Percentiles rank a stretch among this genome's conserved stretches.
Evolutionary conservation across 2,888 invertebrate species (phyloP).

Genomic region (Selenia dentaria): DNA sequence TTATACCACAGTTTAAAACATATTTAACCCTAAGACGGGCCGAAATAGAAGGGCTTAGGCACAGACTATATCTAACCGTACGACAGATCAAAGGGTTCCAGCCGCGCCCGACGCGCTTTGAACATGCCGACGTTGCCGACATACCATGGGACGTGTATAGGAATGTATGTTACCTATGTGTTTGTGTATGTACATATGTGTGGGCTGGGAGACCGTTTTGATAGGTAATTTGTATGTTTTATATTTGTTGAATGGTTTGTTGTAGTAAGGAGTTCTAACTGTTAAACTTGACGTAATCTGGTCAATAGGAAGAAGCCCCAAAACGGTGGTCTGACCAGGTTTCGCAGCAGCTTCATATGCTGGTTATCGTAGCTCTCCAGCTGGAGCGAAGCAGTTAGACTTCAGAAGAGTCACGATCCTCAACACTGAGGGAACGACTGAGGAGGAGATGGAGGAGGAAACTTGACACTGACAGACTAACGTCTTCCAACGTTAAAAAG

Average conservation of each 20-base stretch:
- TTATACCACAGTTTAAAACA: conserved; percentile 25
- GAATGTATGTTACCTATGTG: conserved; percentile 35
- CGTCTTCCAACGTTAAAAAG: too few species aligned
- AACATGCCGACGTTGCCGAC: conserved; percentile 53
- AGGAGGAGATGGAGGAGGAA: too few species aligned
- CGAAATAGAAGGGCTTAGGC: conserved; percentile 58
- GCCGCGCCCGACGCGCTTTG: conserved; percentile 51
- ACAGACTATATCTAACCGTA: conserved; percentile 42
- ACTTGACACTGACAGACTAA: too few species aligned
- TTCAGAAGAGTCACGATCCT: too few species aligned
- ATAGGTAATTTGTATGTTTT: conserved; percentile 23
- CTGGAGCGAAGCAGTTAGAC: too few species aligned
- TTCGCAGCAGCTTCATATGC: too few species aligned
- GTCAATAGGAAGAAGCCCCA: too few species aligned
- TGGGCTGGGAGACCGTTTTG: conserved; percentile 26
- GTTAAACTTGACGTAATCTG: too few species aligned
- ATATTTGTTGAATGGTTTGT: not conserved
- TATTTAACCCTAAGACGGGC: conserved; percentile 37
- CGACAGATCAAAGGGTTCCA: conserved; percentile 58
- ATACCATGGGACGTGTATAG: conserved; percentile 34
- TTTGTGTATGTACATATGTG: conserved; percentile 16
- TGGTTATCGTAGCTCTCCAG: too few species aligned
- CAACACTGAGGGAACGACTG: too few species aligned
- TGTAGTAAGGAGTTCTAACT: too few species aligned
- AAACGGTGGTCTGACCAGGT: too few species aligned